Percentiles rank a stretch among this genome's conserved stretches.
Conservation (phyloP, 2,888 invertebrate genomes). For the Chelonus formosanus region DNA sequence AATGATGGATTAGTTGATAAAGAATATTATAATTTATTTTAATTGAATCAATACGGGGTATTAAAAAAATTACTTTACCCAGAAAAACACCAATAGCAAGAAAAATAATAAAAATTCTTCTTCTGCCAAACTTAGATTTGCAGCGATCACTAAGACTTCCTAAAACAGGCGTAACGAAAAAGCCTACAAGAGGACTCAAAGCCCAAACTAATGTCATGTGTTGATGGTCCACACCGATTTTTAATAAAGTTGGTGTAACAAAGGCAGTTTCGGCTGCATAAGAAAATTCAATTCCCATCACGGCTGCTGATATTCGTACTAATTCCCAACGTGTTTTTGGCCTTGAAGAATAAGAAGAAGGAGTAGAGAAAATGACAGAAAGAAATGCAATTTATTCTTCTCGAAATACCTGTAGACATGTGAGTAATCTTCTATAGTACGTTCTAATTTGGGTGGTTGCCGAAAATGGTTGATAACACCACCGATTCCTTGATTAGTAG, state of each 20-base stretch:
- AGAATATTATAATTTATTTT: too few species aligned
- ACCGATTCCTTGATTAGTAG: conserved; percentile 56
- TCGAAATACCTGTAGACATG: conserved; percentile 73
- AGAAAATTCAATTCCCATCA: conserved; percentile 97
- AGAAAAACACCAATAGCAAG: conserved; percentile 89
- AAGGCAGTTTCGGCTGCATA: conserved; percentile 98
- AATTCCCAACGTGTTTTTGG: conserved; percentile 80
- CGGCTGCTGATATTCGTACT: conserved; percentile 89
- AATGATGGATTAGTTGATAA: too few species aligned
- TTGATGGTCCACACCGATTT: conserved; percentile 90
- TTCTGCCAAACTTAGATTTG: conserved; percentile 79
- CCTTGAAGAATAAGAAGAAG: conserved; percentile 22
- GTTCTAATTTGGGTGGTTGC: conserved; percentile 56
- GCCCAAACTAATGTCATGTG: conserved; percentile 98
- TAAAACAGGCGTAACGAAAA: conserved; percentile 91
- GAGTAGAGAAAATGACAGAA: neutral
- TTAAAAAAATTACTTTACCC: conserved; percentile 68
- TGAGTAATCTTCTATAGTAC: conserved; percentile 68
- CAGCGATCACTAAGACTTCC: conserved; percentile 94
- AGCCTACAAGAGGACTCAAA: conserved; percentile 90
- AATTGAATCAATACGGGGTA: too few species aligned
- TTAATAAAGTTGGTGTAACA: conserved; percentile 91
- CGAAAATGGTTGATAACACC: conserved; percentile 55
- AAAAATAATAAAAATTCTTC: conserved; percentile 90
- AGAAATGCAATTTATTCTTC: neutral